Percentiles rank a stretch among this genome's conserved stretches.
Conservation (phyloP, 2,797 vertebrate species). For the Prunella strophiata region DNA sequence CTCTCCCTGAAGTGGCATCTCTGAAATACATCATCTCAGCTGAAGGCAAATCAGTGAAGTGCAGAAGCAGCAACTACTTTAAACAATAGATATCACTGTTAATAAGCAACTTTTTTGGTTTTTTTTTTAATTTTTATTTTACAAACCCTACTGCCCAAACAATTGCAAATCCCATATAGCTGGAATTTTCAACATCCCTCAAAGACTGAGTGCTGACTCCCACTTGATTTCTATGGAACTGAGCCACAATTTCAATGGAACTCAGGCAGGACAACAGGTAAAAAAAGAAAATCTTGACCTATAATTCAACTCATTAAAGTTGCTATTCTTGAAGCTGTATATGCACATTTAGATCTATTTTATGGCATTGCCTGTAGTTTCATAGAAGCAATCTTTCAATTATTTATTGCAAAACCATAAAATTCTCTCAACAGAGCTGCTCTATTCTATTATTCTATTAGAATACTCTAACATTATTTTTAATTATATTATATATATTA, state of each 20-base stretch:
- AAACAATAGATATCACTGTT: not conserved
- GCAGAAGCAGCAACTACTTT: not conserved
- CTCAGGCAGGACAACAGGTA: not conserved
- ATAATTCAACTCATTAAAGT: not conserved
- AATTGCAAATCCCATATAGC: not conserved
- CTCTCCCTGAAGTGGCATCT: not conserved
- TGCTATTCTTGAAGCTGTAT: not conserved
- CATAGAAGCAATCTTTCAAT: not conserved
- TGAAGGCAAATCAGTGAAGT: not conserved
- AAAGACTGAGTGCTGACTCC: not conserved
- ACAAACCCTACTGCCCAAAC: not conserved
- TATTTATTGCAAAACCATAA: not conserved
- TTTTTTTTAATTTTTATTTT: not conserved
- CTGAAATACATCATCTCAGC: not conserved
- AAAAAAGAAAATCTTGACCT: not conserved
- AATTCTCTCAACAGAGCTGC: not conserved
- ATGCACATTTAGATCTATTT: not conserved
- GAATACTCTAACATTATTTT: not conserved
- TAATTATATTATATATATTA: not conserved
- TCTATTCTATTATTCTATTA: not conserved
- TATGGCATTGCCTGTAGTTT: not conserved
- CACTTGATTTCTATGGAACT: not conserved
- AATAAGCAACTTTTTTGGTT: not conserved
- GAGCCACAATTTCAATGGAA: not conserved
- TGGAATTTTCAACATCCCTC: not conserved